Evolutionary conservation across 2,888 invertebrate genomes (phyloP).

Genomic region (Diplazon laetatorius): DNA sequence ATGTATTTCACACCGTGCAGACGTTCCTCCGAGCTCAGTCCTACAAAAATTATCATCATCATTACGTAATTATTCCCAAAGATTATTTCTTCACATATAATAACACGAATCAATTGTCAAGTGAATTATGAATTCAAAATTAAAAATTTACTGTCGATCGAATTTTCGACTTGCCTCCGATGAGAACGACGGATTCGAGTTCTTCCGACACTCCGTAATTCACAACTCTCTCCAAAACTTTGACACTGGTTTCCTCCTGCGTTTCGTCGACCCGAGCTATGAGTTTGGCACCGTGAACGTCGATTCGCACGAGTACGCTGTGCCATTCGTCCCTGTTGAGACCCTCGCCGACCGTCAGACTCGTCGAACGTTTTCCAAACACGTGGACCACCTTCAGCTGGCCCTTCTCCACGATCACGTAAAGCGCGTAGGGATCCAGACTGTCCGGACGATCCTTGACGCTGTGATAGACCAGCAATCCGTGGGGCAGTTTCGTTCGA

Average conservation of each 20-base stretch:
- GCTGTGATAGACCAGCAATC: conserved; percentile 94
- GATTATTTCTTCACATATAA: no score
- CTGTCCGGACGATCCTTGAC: conserved; percentile 92
- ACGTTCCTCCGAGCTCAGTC: conserved; percentile 92
- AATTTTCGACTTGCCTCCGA: conserved; percentile 88
- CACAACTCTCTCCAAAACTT: conserved; percentile 92
- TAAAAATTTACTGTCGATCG: background rate
- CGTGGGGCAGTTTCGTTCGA: conserved; percentile 93
- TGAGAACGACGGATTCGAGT: conserved; percentile 93
- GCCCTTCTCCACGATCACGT: conserved; percentile 95
- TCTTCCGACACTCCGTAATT: conserved; percentile 94
- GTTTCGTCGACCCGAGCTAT: conserved; percentile 93
- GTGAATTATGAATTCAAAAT: background rate
- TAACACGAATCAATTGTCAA: background rate
- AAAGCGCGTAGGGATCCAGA: conserved; percentile 94
- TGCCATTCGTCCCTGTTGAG: conserved; percentile 96
- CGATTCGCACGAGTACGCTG: conserved; percentile 92
- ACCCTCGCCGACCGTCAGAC: conserved; percentile 93
- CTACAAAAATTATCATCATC: conserved; percentile 62
- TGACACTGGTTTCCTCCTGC: conserved; percentile 91
- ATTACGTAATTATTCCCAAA: background rate
- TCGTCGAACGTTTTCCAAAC: conserved; percentile 93
- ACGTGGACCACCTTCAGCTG: conserved; percentile 96
- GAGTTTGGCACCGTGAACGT: conserved; percentile 92
- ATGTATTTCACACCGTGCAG: conserved; percentile 95